A percentile compares a stretch with the other conserved stretches of the same genome.
phyloP scores from a whole-genome alignment of 92 coral and sea anemone genomes.

The Epizoanthus stellaris region DNA sequence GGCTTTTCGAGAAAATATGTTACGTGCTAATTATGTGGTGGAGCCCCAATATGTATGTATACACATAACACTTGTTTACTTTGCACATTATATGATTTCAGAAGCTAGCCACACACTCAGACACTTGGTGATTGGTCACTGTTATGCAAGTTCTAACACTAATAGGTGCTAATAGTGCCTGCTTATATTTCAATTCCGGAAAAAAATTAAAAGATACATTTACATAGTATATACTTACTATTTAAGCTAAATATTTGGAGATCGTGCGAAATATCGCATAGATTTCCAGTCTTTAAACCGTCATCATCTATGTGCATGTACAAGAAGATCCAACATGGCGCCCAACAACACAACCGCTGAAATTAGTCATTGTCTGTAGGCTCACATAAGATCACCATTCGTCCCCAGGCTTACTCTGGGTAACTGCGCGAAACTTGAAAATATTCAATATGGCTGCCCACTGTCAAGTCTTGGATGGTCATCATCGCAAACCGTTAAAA shows the following conservation, averaged over 20 bases:
- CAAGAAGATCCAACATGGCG: neutral
- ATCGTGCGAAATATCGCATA: neutral
- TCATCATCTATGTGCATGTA: neutral
- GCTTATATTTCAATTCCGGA: too few species aligned
- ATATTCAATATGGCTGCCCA: conserved; percentile 19
- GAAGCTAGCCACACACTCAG: too few species aligned
- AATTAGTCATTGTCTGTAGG: neutral
- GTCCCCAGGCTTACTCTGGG: conserved; percentile 16
- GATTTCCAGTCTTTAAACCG: neutral
- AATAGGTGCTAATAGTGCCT: too few species aligned
- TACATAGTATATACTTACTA: neutral
- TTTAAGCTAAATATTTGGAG: neutral
- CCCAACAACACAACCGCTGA: conserved; percentile 25
- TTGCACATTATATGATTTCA: too few species aligned
- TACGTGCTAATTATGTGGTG: too few species aligned
- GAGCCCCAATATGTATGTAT: too few species aligned
- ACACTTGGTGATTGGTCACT: too few species aligned
- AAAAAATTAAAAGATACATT: neutral
- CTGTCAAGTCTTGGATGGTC: conserved; percentile 80
- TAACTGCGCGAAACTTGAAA: conserved; percentile 42
- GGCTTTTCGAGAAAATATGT: too few species aligned
- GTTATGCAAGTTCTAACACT: too few species aligned
- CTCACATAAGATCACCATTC: neutral
- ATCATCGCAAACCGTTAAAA: conserved; percentile 14
- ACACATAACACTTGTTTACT: too few species aligned